Conservation (phyloP, 1,140 invertebrate species). For the Ceratosolen solmsi region DNA sequence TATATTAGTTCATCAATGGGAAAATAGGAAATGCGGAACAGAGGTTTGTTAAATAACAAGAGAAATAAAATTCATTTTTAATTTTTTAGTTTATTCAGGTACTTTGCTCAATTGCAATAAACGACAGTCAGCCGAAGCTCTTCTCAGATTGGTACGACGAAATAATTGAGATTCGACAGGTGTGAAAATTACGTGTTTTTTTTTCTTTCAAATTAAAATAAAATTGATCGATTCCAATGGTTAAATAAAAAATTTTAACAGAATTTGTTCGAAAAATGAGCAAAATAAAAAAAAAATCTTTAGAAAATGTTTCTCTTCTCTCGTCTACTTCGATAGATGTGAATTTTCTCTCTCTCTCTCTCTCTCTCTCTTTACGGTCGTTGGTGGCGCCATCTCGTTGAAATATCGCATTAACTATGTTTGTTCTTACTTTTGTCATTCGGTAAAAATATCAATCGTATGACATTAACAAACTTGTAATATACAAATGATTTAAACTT, state of each 20-base stretch:
- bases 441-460: no score
- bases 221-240: neutral
- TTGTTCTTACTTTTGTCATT: no score
- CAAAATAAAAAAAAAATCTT: neutral
- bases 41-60: conserved; percentile 42
- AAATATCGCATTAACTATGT: neutral
- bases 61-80: conserved; percentile 29
- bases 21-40: neutral
- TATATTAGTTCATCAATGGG: neutral
- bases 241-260: neutral
- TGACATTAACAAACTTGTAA: no score
- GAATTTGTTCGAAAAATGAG: neutral
- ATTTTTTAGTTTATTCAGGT: conserved; percentile 41
- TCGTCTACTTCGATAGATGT: neutral
- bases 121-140: neutral
- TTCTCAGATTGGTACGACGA: conserved; percentile 1
- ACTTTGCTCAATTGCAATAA: conserved; percentile 24
- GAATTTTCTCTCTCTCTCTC: neutral
- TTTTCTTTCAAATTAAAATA: neutral
- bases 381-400: conserved; percentile 3
- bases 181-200: neutral
- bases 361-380: no score
- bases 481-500: no score
- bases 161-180: neutral
- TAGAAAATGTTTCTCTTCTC: neutral